A percentile compares a stretch with the other conserved stretches of the same genome.
These are phyloP conservation scores for Hypsibius dujardini DNA, from an alignment of 1,140 invertebrate species.

Conservation along the genomic window DNA sequence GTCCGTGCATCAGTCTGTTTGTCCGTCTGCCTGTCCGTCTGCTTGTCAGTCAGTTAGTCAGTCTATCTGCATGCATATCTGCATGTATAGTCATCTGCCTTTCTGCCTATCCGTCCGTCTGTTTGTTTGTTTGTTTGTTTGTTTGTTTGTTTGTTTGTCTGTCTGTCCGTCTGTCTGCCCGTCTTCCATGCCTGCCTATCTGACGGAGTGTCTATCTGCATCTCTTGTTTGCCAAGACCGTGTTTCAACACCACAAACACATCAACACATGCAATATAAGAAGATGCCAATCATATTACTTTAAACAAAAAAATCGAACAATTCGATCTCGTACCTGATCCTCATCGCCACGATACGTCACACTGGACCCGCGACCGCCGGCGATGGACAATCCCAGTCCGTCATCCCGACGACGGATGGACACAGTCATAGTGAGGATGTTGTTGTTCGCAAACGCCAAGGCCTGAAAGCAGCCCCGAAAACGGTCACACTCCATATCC, in stretches of 20 bases:
- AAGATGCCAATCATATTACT: background rate
- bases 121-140: too few relatives aligned
- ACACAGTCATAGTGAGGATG: background rate
- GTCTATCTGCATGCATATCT: too few relatives aligned
- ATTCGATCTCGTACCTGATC: slow-evolving; percentile 38
- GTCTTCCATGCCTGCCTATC: too few relatives aligned
- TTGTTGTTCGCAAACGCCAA: background rate
- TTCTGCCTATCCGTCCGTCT: background rate
- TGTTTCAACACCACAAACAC: background rate
- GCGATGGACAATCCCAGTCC: slow-evolving; percentile 71
- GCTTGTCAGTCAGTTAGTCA: background rate
- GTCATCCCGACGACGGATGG: slow-evolving; percentile 22
- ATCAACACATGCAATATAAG: background rate
- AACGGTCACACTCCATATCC: background rate
- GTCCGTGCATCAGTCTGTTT: background rate
- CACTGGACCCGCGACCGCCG: slow-evolving; percentile 65
- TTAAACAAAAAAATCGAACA: background rate
- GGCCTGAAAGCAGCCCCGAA: background rate
- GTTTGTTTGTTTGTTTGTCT: too few relatives aligned
- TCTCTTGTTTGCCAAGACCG: too few relatives aligned
- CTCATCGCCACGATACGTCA: slow-evolving; percentile 78
- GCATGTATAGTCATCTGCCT: too few relatives aligned
- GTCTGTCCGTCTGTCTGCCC: too few relatives aligned
- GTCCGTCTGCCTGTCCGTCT: background rate
- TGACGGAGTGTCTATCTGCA: too few relatives aligned